Evolutionary conservation across 1,140 invertebrate species (phyloP).

Genomic region (Ostrea denselamellosa): DNA sequence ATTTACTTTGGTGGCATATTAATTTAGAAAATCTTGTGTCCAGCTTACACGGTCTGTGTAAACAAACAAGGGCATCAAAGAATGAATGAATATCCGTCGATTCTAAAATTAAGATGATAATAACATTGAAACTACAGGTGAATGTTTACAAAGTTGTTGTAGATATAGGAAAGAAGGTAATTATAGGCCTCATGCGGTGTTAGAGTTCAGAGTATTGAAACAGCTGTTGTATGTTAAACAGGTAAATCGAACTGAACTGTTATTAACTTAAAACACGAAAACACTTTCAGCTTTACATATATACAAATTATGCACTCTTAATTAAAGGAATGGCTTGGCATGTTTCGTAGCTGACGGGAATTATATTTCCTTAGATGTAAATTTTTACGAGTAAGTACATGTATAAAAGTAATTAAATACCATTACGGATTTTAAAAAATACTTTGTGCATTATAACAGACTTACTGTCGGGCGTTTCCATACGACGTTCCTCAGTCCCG

Average conservation of each 20-base stretch:
- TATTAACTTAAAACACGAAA: slow-evolving; percentile 25
- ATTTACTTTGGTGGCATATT: neutral
- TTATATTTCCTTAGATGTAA: neutral
- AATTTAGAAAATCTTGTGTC: neutral
- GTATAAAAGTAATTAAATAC: neutral
- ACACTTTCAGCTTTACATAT: neutral
- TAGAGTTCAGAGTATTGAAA: neutral
- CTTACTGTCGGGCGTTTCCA: slow-evolving; percentile 66
- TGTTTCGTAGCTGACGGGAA: neutral
- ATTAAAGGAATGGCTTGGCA: neutral
- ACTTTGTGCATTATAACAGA: neutral
- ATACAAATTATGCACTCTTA: neutral
- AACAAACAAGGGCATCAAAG: neutral
- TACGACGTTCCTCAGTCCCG: slow-evolving; percentile 43
- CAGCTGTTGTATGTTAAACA: slow-evolving; percentile 34
- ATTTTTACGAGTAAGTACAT: neutral
- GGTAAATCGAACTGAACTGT: slow-evolving; percentile 26
- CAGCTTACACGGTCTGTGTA: neutral
- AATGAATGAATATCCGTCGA: neutral
- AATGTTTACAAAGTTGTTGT: slow-evolving; percentile 21
- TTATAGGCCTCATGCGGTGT: neutral
- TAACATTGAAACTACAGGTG: slow-evolving; percentile 27
- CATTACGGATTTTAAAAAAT: neutral
- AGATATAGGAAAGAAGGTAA: slow-evolving; percentile 13
- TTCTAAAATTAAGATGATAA: neutral